phyloP scores from a whole-genome alignment of 2,113 vertebrate species.

The Edolisoma coerulescens region DNA sequence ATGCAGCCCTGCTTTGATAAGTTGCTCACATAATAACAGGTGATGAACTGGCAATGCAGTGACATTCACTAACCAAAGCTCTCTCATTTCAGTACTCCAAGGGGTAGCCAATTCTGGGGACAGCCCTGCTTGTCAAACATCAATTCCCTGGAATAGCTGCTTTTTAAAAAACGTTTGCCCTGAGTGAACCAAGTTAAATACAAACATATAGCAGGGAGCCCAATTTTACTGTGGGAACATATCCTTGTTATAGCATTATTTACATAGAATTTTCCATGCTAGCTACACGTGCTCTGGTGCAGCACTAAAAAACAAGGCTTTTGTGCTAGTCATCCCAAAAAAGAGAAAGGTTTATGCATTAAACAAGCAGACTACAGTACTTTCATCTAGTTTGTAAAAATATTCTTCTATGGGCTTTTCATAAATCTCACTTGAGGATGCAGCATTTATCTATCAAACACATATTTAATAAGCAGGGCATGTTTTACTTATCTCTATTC shows the following conservation, averaged over 20 bases:
- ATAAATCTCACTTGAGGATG: neutral
- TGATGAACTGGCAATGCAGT: conserved; percentile 20
- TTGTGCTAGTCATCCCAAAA: neutral
- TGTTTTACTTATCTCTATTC: neutral
- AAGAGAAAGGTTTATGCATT: neutral
- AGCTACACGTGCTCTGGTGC: neutral
- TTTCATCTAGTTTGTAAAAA: neutral
- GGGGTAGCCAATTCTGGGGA: conserved; percentile 9
- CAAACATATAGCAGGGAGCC: conserved; percentile 33
- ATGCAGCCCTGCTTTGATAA: conserved; percentile 2
- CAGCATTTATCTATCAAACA: neutral
- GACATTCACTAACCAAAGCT: conserved; percentile 15
- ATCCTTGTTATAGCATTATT: conserved; percentile 16
- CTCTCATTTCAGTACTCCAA: conserved; percentile 33
- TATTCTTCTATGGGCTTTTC: neutral
- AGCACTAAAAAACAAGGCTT: neutral
- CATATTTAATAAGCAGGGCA: neutral
- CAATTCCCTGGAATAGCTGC: neutral
- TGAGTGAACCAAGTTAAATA: conserved; percentile 24
- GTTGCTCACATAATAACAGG: neutral
- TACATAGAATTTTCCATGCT: conserved; percentile 20
- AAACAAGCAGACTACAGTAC: neutral
- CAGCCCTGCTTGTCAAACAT: neutral
- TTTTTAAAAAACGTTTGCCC: neutral
- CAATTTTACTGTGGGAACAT: conserved; percentile 13